These are phyloP conservation scores for Mungos mungo DNA, from an alignment of 2,113 vertebrate genomes.

Conservation along the genomic window DNA sequence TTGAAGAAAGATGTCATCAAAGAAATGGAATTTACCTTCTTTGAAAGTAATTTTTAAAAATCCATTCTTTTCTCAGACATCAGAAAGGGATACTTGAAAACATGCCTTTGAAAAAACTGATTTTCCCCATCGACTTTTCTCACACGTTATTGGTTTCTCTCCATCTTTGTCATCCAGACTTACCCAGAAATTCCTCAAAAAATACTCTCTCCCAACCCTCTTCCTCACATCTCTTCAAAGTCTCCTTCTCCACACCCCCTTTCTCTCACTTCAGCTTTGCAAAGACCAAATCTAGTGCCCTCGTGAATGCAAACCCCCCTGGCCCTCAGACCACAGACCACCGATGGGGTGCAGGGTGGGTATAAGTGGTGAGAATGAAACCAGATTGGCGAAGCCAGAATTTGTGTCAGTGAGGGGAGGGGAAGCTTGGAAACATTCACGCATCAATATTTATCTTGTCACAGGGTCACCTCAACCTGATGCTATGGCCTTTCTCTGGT, in stretches of 20 bases:
- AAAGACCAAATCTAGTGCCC: background rate
- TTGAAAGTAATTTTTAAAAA: background rate
- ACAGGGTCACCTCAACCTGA: too few relatives aligned
- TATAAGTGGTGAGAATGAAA: background rate
- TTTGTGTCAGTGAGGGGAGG: accelerated
- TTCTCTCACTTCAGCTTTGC: background rate
- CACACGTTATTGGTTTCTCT: background rate
- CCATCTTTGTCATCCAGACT: background rate
- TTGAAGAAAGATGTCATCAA: background rate
- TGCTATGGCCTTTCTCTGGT: background rate
- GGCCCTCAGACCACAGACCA: background rate
- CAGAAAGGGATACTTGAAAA: background rate
- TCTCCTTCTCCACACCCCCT: background rate
- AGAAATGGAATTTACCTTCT: background rate
- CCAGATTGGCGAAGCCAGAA: background rate
- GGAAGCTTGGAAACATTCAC: background rate
- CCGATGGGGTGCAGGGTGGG: background rate
- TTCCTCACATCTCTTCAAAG: background rate
- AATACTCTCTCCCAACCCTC: background rate
- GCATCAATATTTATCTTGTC: background rate
- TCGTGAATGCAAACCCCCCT: background rate
- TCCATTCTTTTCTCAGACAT: background rate
- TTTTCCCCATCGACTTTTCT: background rate
- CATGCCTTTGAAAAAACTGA: background rate
- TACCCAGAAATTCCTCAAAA: background rate